phyloP scores from a whole-genome alignment of 2,888 invertebrate species.

The Mythimna vitellina region DNA sequence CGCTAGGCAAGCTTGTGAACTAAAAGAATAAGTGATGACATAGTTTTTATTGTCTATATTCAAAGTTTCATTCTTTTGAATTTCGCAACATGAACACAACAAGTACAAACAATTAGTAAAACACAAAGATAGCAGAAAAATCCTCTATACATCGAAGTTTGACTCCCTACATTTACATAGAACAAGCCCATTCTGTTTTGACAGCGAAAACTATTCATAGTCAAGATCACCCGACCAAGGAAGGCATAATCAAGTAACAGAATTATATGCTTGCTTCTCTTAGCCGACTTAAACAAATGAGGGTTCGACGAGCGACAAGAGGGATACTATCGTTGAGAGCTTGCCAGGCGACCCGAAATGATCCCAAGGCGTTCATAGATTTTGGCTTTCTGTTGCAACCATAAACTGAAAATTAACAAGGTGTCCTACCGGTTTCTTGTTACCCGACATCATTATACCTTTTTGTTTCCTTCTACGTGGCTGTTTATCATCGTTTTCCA shows the following conservation, averaged over 20 bases:
- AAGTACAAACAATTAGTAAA: no score
- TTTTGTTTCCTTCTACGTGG: background rate
- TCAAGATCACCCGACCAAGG: background rate
- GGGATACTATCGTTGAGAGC: background rate
- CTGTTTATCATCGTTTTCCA: background rate
- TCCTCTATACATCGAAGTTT: background rate
- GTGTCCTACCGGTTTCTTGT: background rate
- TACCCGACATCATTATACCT: background rate
- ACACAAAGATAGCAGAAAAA: background rate
- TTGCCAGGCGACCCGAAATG: constrained; percentile 7
- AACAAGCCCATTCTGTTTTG: background rate
- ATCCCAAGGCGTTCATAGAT: constrained; percentile 7
- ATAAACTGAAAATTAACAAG: background rate
- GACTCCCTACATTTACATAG: background rate
- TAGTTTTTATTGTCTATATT: no score
- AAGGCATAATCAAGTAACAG: background rate
- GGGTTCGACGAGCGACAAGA: background rate
- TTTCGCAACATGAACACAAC: no score
- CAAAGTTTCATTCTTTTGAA: no score
- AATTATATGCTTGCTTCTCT: constrained; percentile 11
- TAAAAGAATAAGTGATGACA: no score
- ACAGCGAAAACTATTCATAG: background rate
- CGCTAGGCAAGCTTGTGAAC: no score
- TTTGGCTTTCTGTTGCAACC: constrained; percentile 2
- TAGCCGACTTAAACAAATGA: constrained; percentile 18